Conservation (phyloP, 2,888 invertebrate genomes). For the Ophioninae sp. region DNA sequence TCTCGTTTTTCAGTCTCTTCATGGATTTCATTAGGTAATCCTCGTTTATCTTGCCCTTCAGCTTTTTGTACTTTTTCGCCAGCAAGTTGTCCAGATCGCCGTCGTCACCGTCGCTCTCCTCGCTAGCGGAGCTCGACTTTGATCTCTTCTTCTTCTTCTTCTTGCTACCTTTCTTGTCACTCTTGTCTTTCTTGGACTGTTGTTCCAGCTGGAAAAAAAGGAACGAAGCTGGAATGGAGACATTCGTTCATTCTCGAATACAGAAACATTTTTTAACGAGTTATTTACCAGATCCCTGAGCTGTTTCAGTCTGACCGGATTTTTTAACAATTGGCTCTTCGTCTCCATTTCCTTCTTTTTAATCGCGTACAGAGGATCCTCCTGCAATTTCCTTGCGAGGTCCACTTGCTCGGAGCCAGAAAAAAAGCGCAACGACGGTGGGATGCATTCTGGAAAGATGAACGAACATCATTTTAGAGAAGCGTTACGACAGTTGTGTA, state of each 20-base stretch:
- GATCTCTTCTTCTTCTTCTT: constrained; percentile 80
- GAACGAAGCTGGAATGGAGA: not conserved
- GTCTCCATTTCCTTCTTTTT: constrained; percentile 95
- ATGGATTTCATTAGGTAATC: constrained; percentile 77
- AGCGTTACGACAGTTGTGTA: not conserved
- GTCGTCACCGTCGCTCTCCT: constrained; percentile 64
- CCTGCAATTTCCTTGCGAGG: constrained; percentile 92
- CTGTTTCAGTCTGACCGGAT: constrained; percentile 94
- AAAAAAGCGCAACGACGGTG: constrained; percentile 86
- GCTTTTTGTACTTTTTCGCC: constrained; percentile 87
- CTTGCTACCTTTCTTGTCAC: constrained; percentile 70
- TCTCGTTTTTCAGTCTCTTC: constrained; percentile 73
- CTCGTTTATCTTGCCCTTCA: constrained; percentile 83
- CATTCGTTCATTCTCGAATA: not conserved
- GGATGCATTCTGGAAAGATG: constrained; percentile 85
- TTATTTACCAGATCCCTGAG: constrained; percentile 88
- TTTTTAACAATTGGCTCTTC: constrained; percentile 91
- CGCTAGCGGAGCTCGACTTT: constrained; percentile 52
- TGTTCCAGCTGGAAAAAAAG: constrained; percentile 80
- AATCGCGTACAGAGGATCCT: constrained; percentile 95
- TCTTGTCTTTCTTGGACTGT: constrained; percentile 80
- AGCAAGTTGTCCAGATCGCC: constrained; percentile 85
- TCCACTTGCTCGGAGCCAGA: constrained; percentile 89
- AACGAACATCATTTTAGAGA: constrained; percentile 50
- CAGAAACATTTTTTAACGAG: not conserved